phyloP scores from a whole-genome alignment of 2,113 vertebrate genomes.

The Parotia lawesii region DNA sequence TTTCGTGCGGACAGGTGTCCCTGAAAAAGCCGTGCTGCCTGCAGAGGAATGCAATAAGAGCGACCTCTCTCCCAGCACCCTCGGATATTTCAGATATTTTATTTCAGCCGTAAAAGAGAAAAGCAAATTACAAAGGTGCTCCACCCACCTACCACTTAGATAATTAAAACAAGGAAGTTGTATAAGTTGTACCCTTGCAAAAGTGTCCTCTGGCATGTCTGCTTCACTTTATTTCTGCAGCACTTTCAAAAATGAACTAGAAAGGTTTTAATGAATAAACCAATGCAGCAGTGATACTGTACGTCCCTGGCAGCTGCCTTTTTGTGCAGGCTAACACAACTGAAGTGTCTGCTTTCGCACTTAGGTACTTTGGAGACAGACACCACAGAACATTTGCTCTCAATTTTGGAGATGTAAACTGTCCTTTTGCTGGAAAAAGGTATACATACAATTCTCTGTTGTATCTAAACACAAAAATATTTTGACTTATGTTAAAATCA shows the following conservation, averaged over 20 bases:
- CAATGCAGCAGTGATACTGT: neutral
- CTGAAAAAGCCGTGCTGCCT: constrained; percentile 22
- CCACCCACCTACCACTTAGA: neutral
- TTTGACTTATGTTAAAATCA: constrained; percentile 37
- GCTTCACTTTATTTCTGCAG: neutral
- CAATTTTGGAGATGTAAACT: neutral
- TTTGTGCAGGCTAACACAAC: neutral
- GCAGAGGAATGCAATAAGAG: constrained; percentile 59
- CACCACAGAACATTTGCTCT: neutral
- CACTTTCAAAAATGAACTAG: neutral
- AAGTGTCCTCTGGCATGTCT: neutral
- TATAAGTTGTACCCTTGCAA: neutral
- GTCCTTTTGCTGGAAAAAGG: neutral
- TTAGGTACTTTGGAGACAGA: neutral
- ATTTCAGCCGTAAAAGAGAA: constrained; percentile 35
- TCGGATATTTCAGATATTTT: constrained; percentile 20
- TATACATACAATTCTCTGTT: neutral
- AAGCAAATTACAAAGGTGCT: constrained; percentile 1
- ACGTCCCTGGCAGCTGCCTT: neutral
- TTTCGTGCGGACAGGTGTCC: constrained; percentile 67
- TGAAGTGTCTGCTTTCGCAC: neutral
- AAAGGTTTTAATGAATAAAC: neutral
- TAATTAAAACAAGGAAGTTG: neutral
- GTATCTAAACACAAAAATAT: constrained; percentile 1
- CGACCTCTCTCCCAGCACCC: neutral